Evolutionary conservation across 2,113 vertebrate genomes (phyloP), one percentile per base, ranked within the genome.

Genomic region (Lucifuga dentata): DNA sequence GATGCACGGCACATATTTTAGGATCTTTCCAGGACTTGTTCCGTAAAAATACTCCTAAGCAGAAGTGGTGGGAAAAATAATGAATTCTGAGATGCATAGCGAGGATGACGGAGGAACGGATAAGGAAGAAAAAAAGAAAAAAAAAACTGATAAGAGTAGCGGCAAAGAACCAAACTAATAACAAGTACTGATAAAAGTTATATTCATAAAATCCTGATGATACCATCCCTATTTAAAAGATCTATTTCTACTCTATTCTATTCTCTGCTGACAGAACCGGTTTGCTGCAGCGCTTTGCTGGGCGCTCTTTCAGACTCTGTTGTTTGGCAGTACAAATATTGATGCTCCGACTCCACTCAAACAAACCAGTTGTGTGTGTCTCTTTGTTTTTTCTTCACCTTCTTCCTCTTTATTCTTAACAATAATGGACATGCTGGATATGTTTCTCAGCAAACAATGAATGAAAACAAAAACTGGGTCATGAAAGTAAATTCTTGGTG

Each of bases 241-340:
- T n/a, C n/a, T n/a, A n/a, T 6, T 11, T 44, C 8, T 49, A 1
- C 10, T 26, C 48, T 6, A 32, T 13, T 62, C 36, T 10, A 21
- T 26, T 65, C 11, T 1, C 0, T 1, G 38, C 10, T 26, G 41
- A 55, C 46, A 73, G 61, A 87, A 80, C 78, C 33, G 15, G 81
- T 82, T 80, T 74, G 67, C 8, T 24, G 19, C 50, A 8, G 32
- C 8, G 6, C 43, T 73, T 38, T 35, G 33, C 76, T 78, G n/a
- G 41, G 26, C 43, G 50, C 41, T 40, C 39, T 55, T 45, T 63
- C 49, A 67, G 78, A 67, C 64, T 67, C 23, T 23, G 55, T 60
- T 62, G 35, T 45, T 11, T 80, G 75, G 81, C 85, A 87, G 41
- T 26, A 62, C 53, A 84, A 87, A 84, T 61, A 82, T 77, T 61